These are phyloP conservation scores for Moxostoma hubbsi DNA, from an alignment of 2,797 vertebrate species.

Conservation along the genomic window DNA sequence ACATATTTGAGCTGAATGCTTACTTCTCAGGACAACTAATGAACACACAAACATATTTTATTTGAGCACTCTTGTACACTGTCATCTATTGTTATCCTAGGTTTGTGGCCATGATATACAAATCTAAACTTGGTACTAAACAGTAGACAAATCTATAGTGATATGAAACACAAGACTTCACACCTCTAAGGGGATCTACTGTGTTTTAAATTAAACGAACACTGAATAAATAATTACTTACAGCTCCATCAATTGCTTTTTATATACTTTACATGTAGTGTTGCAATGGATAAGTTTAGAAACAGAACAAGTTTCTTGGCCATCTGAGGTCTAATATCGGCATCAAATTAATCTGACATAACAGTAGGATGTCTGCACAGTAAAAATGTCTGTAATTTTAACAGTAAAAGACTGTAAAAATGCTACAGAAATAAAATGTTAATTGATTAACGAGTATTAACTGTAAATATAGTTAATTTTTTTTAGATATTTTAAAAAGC, in stretches of 20 bases:
- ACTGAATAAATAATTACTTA: conserved; percentile 22
- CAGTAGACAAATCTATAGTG: neutral
- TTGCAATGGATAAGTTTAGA: neutral
- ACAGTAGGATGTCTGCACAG: neutral
- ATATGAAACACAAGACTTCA: neutral
- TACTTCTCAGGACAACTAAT: neutral
- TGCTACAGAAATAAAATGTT: no score
- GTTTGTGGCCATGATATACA: neutral
- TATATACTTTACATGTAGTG: conserved; percentile 4
- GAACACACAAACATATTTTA: neutral
- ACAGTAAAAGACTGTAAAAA: no score
- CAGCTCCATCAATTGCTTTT: neutral
- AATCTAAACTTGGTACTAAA: conserved; percentile 13
- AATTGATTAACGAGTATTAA: no score
- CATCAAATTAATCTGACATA: neutral
- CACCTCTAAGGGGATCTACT: neutral
- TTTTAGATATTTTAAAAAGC: no score
- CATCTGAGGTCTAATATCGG: neutral
- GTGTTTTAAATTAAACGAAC: conserved; percentile 8
- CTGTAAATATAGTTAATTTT: no score
- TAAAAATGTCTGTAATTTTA: no score
- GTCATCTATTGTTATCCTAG: conserved; percentile 46
- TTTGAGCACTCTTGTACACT: conserved; percentile 22
- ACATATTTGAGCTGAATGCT: neutral
- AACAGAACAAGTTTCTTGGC: neutral